Base-by-base conservation (phyloP, 1,140 invertebrate genomes). In the Zaprionus gabonicus region DNA sequence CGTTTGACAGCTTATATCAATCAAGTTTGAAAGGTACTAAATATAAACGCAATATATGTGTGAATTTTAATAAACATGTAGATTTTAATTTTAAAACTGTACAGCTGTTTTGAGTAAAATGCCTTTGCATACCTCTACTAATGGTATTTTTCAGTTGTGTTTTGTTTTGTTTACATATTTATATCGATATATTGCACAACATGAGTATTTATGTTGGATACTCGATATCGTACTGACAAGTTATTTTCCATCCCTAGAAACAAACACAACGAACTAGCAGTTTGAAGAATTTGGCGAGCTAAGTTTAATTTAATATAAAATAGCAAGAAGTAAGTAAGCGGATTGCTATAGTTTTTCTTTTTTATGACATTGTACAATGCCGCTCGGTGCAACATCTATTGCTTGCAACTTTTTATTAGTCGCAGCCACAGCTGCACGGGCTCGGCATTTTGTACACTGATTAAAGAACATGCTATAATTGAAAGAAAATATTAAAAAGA, bases 301-400 rank as follows among this genome's bases (percentile, higher is more conserved):
- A n/a, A 23, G 6, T 60, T 44, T 60, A 12, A 4, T 60, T 44
- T 44, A 17, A 3, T 17, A 2, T 23, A 7, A 44, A 44, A 44
- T 7, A 23, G 46, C 46, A 51, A 51, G 20, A 10, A 51, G 46
- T 51, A 51, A 51, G 46, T 51, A 13, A 36, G 3, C 3, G 15
- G 56, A 20, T 57, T 57, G 27, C 25, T 66, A 28, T 56, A 51
- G 9, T 12, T 9, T 23, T 57, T 36, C 2, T 36, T 10, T 31
- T 36, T n/a, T 58, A 12, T 71, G 51, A 56, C 69, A 63, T 65
- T 71, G 68, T 53, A 25, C 17, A 66, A 51, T 67, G 65, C 4
- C 23, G 20, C 25, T 10, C 7, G 23, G 31, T 60, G 57, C 12
- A 31, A 25, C 49, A 63, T 51, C 3, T 31, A 55, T 36, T 28